Evolutionary conservation across 2,888 invertebrate species (phyloP).

Genomic region (Holacanthella duospinosa): DNA sequence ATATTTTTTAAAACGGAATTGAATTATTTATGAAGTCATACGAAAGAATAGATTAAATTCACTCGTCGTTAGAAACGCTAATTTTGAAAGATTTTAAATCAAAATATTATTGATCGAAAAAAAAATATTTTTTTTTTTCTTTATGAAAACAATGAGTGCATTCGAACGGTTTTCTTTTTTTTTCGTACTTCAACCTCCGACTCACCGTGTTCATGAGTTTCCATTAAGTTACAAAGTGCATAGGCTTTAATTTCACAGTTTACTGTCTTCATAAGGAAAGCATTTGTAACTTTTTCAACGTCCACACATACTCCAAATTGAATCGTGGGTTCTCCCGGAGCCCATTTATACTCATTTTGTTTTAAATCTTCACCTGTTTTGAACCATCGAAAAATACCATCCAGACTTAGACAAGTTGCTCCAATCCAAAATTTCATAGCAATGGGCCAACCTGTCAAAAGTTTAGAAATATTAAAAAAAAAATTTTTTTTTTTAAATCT

Average conservation of each 20-base stretch:
- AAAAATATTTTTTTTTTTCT: too few relatives aligned
- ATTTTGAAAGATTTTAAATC: too few relatives aligned
- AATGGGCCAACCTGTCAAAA: neutral
- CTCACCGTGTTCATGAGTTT: neutral
- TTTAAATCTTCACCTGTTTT: neutral
- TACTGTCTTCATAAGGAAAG: neutral
- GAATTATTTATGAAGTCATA: too few relatives aligned
- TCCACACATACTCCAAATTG: neutral
- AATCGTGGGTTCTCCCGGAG: neutral
- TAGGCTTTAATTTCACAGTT: neutral
- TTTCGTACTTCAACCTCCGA: neutral
- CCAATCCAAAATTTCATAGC: neutral
- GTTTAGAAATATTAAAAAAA: neutral
- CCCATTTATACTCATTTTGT: neutral
- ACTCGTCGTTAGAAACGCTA: too few relatives aligned
- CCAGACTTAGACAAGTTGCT: neutral
- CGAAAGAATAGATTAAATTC: too few relatives aligned
- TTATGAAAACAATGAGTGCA: neutral
- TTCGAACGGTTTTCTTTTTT: neutral
- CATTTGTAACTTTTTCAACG: neutral
- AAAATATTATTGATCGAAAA: too few relatives aligned
- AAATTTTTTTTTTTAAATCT: neutral
- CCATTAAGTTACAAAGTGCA: neutral
- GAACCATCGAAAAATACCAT: neutral
- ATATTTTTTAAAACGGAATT: too few relatives aligned